These are phyloP conservation scores for Delphinapterus leucas DNA, from an alignment of 2,113 vertebrate genomes.

Conservation along the genomic window DNA sequence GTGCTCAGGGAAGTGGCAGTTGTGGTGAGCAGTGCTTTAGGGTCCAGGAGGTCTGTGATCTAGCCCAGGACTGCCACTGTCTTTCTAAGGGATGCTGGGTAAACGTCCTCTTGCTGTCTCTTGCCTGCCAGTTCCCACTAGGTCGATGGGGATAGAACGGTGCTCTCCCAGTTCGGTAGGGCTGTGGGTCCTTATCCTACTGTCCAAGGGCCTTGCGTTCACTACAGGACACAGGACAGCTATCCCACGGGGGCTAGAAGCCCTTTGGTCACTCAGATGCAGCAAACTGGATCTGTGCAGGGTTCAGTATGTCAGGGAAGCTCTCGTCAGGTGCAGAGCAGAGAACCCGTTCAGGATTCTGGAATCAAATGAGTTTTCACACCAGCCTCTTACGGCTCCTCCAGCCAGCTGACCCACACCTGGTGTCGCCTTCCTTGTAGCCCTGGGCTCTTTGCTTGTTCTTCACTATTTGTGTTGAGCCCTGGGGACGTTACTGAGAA, in stretches of 20 bases:
- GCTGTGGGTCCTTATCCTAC: not conserved
- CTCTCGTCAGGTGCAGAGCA: not conserved
- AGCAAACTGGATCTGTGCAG: too few relatives aligned
- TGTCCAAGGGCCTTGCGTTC: not conserved
- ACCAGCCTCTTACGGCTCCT: not conserved
- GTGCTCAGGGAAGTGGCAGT: not conserved
- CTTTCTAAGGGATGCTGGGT: not conserved
- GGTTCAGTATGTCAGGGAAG: not conserved
- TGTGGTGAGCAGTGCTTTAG: not conserved
- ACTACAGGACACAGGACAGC: not conserved
- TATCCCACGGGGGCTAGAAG: not conserved
- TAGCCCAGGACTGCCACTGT: too few relatives aligned
- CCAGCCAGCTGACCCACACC: too few relatives aligned
- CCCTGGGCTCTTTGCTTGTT: not conserved
- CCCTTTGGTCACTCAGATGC: not conserved
- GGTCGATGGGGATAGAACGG: fast-evolving
- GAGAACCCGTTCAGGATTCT: not conserved
- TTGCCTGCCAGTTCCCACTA: not conserved
- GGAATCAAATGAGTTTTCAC: not conserved
- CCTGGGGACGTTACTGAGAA: not conserved
- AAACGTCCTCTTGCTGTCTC: not conserved
- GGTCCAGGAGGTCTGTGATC: not conserved
- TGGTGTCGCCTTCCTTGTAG: not conserved
- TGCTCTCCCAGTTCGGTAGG: not conserved
- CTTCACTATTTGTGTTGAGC: not conserved